Evolutionary conservation across 2,888 invertebrate genomes (phyloP).

Genomic region (Drosophila aldrichi): DNA sequence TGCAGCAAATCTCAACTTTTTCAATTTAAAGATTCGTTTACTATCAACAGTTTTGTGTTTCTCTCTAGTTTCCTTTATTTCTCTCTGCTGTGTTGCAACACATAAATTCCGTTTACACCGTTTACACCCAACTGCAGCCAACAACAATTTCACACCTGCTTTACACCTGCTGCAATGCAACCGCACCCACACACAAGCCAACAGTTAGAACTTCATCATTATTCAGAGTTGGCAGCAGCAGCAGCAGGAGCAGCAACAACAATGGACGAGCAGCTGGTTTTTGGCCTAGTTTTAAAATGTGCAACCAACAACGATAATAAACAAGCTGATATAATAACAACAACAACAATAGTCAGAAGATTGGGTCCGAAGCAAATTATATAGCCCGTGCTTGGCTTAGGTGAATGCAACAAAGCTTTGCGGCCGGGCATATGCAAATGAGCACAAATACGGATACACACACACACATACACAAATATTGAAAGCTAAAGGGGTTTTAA

Average conservation of each 20-base stretch:
- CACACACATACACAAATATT: slow-evolving; percentile 39
- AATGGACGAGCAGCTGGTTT: slow-evolving; percentile 51
- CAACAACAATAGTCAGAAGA: slow-evolving; percentile 6
- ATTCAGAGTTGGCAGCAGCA: slow-evolving; percentile 54
- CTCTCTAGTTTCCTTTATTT: neutral
- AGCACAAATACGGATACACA: slow-evolving; percentile 13
- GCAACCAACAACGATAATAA: slow-evolving; percentile 44
- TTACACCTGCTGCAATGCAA: slow-evolving; percentile 20
- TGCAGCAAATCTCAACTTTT: slow-evolving; percentile 1
- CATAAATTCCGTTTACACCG: slow-evolving; percentile 7
- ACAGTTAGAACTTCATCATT: slow-evolving; percentile 66
- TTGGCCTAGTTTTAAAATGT: slow-evolving; percentile 69
- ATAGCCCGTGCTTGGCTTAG: slow-evolving; percentile 35
- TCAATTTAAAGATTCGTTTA: neutral
- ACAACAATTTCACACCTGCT: slow-evolving; percentile 37
- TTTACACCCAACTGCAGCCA: slow-evolving; percentile 6
- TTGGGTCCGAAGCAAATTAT: slow-evolving; percentile 40
- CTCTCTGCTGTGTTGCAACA: slow-evolving; percentile 3
- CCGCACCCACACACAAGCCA: slow-evolving; percentile 10
- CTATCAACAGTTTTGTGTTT: neutral
- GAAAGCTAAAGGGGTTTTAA: slow-evolving; percentile 48
- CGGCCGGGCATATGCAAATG: slow-evolving; percentile 65
- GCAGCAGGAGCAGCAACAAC: slow-evolving; percentile 1
- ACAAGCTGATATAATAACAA: slow-evolving; percentile 10
- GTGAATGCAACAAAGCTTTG: slow-evolving; percentile 39